Percentiles rank a stretch among this genome's conserved stretches.
Evolutionary conservation across 2,113 vertebrate genomes (phyloP).

Genomic region (Prolemur simus): DNA sequence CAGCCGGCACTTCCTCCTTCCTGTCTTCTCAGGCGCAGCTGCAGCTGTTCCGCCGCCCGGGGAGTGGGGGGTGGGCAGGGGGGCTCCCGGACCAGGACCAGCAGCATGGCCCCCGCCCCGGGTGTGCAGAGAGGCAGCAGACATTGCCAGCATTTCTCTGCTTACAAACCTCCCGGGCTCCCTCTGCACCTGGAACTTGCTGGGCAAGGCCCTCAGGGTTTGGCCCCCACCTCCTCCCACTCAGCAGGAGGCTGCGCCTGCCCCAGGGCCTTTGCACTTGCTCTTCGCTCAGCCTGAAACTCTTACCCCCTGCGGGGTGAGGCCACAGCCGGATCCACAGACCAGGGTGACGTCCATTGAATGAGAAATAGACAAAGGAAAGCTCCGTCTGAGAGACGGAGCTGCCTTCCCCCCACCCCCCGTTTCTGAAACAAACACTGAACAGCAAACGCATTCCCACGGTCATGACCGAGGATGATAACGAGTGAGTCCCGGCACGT

Average conservation of each 20-base stretch:
- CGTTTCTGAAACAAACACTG: not conserved
- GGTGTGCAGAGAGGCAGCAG: too few relatives aligned
- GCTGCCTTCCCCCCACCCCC: rapidly evolving
- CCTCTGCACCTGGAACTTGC: not conserved
- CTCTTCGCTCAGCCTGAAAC: not conserved
- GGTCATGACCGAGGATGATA: rapidly evolving
- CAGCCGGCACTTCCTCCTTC: not conserved
- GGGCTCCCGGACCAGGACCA: too few relatives aligned
- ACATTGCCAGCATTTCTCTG: not conserved
- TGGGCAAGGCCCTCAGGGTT: not conserved
- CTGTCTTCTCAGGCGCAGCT: conserved; percentile 1
- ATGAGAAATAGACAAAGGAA: too few relatives aligned
- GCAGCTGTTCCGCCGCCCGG: not conserved
- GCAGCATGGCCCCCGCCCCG: too few relatives aligned
- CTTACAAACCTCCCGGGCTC: too few relatives aligned
- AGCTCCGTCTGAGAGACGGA: rapidly evolving
- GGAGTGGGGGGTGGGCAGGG: not conserved
- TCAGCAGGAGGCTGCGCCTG: not conserved
- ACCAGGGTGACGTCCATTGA: not conserved
- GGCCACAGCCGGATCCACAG: not conserved
- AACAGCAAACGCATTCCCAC: not conserved
- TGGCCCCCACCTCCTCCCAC: too few relatives aligned
- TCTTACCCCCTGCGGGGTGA: not conserved
- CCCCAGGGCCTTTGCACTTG: not conserved
- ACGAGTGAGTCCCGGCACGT: rapidly evolving